Evolutionary conservation across 1,140 invertebrate species (phyloP).

Genomic region (Diachasma alloeum): DNA sequence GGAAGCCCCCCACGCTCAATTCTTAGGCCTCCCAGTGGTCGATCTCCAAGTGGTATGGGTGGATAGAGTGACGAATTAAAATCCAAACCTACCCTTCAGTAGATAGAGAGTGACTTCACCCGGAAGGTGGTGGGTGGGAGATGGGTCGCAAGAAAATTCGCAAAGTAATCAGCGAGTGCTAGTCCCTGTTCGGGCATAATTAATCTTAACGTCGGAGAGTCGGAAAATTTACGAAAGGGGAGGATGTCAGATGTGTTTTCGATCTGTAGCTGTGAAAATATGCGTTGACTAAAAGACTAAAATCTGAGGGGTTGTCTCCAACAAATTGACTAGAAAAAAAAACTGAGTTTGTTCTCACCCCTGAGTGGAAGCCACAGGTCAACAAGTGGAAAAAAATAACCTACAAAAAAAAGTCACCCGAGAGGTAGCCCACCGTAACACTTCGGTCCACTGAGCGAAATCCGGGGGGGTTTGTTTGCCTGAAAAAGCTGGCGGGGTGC

Average conservation of each 20-base stretch:
- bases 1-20: not conserved
- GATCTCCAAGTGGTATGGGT: not conserved
- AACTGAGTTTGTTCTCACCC: not conserved
- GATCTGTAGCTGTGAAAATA: slow-evolving; percentile 1
- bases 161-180: slow-evolving; percentile 41
- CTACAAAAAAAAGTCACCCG: not conserved
- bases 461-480: slow-evolving; percentile 19
- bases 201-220: slow-evolving; percentile 34
- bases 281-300: not conserved
- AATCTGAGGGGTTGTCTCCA: not conserved
- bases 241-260: slow-evolving; percentile 26
- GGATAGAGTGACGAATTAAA: slow-evolving; percentile 38
- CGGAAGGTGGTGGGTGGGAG: not conserved
- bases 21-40: not conserved
- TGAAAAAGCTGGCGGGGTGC: not conserved
- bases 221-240: slow-evolving; percentile 22
- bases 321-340: not conserved
- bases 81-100: slow-evolving; percentile 35
- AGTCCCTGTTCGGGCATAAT: slow-evolving; percentile 39
- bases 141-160: slow-evolving; percentile 38
- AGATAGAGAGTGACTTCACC: slow-evolving; percentile 15
- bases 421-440: not conserved
- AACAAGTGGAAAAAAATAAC: slow-evolving; percentile 10
- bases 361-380: not conserved
- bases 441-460: slow-evolving; percentile 1